Evolutionary conservation across 1,140 invertebrate species (phyloP).

Genomic region (Parapsyche elsis): DNA sequence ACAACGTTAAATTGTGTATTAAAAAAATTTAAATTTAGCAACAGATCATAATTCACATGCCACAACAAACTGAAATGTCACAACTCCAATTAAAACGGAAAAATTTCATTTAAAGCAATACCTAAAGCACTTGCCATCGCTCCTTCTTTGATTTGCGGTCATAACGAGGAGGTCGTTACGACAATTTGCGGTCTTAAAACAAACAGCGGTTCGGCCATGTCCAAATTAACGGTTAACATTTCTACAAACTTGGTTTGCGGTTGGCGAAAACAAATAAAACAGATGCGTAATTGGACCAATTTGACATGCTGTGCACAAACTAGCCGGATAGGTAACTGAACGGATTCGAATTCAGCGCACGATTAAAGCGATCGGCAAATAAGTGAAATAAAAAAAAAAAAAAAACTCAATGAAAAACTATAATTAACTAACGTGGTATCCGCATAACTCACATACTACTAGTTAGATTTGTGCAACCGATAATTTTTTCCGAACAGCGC

Average conservation of each 20-base stretch:
- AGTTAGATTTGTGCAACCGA: no score
- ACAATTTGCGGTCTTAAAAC: conserved; percentile 34
- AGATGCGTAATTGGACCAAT: not conserved
- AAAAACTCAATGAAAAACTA: not conserved
- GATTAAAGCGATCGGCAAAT: no score
- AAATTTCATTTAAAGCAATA: not conserved
- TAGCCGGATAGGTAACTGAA: not conserved
- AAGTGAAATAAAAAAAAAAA: not conserved
- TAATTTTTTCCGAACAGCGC: no score
- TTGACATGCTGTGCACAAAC: not conserved
- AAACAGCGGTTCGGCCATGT: conserved; percentile 9
- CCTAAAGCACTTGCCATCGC: not conserved
- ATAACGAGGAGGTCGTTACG: not conserved
- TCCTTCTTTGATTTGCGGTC: not conserved
- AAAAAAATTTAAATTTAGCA: not conserved
- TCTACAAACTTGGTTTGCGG: conserved; percentile 4
- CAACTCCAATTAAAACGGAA: not conserved
- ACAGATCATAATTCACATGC: not conserved
- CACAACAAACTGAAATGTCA: not conserved
- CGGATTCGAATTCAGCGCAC: not conserved
- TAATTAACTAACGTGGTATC: not conserved
- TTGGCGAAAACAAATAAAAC: conserved; percentile 19
- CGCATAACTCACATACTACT: not conserved
- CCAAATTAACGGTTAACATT: conserved; percentile 15
- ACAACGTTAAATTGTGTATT: no score